Percentiles rank a stretch among this genome's conserved stretches.
phyloP scores from a whole-genome alignment of 2,113 vertebrate species.

The Phrynocephalus versicolor region DNA sequence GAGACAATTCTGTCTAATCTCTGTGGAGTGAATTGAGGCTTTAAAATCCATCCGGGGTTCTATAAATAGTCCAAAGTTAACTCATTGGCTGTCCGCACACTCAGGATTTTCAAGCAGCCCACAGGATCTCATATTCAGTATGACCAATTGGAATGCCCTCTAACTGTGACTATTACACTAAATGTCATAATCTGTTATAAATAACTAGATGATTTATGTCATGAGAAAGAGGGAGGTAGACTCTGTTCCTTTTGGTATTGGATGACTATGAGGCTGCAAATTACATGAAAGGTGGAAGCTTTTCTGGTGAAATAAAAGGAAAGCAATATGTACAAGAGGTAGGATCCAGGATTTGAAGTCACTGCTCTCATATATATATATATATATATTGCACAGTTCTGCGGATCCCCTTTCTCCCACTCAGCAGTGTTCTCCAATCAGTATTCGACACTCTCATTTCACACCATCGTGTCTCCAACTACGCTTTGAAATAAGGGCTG shows the following conservation, averaged over 20 bases:
- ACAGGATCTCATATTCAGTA: conserved; percentile 24
- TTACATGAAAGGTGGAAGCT: background rate
- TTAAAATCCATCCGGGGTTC: conserved; percentile 25
- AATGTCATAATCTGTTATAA: conserved; percentile 22
- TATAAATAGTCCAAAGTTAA: conserved; percentile 36
- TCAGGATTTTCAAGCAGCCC: conserved; percentile 12
- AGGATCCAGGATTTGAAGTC: background rate
- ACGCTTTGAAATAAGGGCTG: background rate
- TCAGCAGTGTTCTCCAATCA: too few species aligned
- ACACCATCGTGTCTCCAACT: background rate
- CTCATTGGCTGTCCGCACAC: conserved; percentile 13
- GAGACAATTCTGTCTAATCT: conserved; percentile 52
- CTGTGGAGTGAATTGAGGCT: conserved; percentile 53
- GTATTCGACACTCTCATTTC: background rate
- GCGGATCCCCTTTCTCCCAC: background rate
- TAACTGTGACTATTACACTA: conserved; percentile 1
- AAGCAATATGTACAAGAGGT: background rate
- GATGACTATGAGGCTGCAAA: background rate
- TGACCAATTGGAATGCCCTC: conserved; percentile 12
- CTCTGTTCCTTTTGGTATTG: conserved; percentile 1
- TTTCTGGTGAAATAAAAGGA: background rate
- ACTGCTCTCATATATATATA: too few species aligned
- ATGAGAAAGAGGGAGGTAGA: background rate
- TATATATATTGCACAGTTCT: background rate
- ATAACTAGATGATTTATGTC: conserved; percentile 2